These are phyloP conservation scores for Rhopilema esculentum DNA, from an alignment of 30 jellyfish, hydroid and myxozoan genomes.

Conservation along the genomic window DNA sequence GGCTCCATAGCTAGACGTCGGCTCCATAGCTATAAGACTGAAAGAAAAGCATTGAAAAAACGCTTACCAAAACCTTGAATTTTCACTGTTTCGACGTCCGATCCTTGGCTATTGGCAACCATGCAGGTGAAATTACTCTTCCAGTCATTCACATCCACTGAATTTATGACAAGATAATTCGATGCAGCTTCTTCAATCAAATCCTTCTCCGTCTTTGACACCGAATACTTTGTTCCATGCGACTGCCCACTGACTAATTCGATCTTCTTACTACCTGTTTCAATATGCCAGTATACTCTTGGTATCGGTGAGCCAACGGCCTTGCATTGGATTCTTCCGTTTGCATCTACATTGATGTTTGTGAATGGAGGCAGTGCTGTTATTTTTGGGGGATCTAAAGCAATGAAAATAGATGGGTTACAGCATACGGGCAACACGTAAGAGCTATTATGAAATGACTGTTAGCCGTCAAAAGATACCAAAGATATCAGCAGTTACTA, in stretches of 20 bases:
- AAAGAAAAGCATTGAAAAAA: background rate
- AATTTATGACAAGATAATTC: slow-evolving; percentile 17
- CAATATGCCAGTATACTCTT: slow-evolving; percentile 27
- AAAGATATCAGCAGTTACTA: no score
- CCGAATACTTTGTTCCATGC: slow-evolving; percentile 12
- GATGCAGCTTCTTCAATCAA: slow-evolving; percentile 16
- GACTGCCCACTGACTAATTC: slow-evolving; percentile 18
- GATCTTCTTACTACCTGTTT: background rate
- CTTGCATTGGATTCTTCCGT: slow-evolving; percentile 47
- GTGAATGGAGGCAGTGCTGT: slow-evolving; percentile 1
- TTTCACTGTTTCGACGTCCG: background rate
- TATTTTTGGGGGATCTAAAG: slow-evolving; percentile 53
- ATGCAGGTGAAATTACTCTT: slow-evolving; percentile 46
- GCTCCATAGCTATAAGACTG: background rate
- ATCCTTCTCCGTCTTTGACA: slow-evolving; percentile 7
- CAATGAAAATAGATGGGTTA: background rate
- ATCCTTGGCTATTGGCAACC: slow-evolving; percentile 68
- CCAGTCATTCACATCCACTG: slow-evolving; percentile 48
- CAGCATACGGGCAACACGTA: background rate
- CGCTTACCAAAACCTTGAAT: slow-evolving; percentile 66
- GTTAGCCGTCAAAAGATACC: no score
- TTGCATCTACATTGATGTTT: slow-evolving; percentile 59
- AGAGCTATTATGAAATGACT: no score
- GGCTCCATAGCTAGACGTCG: no score
- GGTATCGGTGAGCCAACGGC: slow-evolving; percentile 73